Conservation (phyloP, 1,140 invertebrate species). For the Sitodiplosis mosellana region DNA sequence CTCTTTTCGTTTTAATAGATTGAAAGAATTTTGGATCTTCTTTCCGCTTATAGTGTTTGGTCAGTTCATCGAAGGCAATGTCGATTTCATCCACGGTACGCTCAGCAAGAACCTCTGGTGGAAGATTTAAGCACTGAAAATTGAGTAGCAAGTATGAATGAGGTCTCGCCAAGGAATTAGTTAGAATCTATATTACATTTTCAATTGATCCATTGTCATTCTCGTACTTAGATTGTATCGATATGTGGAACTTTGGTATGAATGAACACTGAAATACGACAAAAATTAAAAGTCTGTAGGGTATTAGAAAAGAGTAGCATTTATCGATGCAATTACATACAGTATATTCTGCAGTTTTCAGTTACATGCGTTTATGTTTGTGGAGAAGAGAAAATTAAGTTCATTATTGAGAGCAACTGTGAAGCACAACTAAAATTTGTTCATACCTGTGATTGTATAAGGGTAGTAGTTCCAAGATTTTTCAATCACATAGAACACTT, state of each 20-base stretch:
- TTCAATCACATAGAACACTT: slow-evolving; percentile 83
- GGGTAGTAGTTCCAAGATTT: slow-evolving; percentile 94
- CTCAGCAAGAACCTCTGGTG: slow-evolving; percentile 49
- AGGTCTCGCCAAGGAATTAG: too few species aligned
- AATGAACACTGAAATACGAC: slow-evolving; percentile 67
- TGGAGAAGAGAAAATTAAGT: neutral
- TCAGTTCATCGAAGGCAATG: slow-evolving; percentile 74
- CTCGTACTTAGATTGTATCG: slow-evolving; percentile 79
- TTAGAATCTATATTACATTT: slow-evolving; percentile 70
- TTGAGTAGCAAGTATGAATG: slow-evolving; percentile 5
- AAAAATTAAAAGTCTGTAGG: slow-evolving; percentile 4
- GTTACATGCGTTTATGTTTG: neutral
- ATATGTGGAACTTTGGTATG: slow-evolving; percentile 70
- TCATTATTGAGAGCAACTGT: neutral
- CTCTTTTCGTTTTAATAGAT: slow-evolving; percentile 63
- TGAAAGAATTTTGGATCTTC: slow-evolving; percentile 73
- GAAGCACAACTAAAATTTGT: too few species aligned
- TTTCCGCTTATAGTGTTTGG: slow-evolving; percentile 75
- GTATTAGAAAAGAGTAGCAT: too few species aligned
- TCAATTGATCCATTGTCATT: slow-evolving; percentile 74
- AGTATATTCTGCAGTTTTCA: slow-evolving; percentile 3
- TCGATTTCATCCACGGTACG: slow-evolving; percentile 66
- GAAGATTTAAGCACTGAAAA: slow-evolving; percentile 53
- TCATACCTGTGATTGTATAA: slow-evolving; percentile 67
- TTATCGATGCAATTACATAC: too few species aligned